Evolutionary conservation across 1,140 invertebrate species (phyloP).

Genomic region (Dysdera silvatica): DNA sequence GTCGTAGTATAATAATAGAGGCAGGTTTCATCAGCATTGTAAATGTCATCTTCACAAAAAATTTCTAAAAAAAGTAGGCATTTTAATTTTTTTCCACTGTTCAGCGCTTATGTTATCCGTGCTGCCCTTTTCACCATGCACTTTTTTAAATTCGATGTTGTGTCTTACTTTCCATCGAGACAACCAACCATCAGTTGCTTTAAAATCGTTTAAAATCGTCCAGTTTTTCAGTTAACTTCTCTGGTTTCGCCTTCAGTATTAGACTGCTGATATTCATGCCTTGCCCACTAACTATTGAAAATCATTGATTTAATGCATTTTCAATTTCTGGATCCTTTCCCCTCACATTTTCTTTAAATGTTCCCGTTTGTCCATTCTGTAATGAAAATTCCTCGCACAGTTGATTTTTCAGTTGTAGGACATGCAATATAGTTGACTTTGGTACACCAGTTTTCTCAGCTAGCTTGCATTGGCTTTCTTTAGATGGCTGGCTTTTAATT

Average conservation of each 20-base stretch:
- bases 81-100: slow-evolving; percentile 12
- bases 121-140: slow-evolving; percentile 6
- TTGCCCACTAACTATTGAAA: slow-evolving; percentile 16
- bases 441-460: slow-evolving; percentile 15
- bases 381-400: slow-evolving; percentile 4
- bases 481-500: no score
- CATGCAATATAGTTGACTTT: slow-evolving; percentile 6
- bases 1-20: slow-evolving; percentile 11
- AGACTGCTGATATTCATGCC: slow-evolving; percentile 29
- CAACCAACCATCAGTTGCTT: slow-evolving; percentile 37
- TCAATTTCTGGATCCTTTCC: slow-evolving; percentile 31
- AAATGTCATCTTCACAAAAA: slow-evolving; percentile 15
- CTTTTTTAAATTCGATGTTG: slow-evolving; percentile 22
- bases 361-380: not conserved
- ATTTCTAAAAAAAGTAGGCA: slow-evolving; percentile 10
- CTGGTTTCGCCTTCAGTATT: slow-evolving; percentile 32
- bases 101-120: slow-evolving; percentile 1
- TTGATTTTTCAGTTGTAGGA: slow-evolving; percentile 13
- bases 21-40: slow-evolving; percentile 16
- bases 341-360: slow-evolving; percentile 9
- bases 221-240: slow-evolving; percentile 29
- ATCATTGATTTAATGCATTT: slow-evolving; percentile 31
- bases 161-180: slow-evolving; percentile 29
- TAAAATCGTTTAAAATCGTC: slow-evolving; percentile 34
- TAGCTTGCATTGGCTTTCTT: not conserved